phyloP scores from a whole-genome alignment of 2,113 vertebrate species.

The Melanerpes formicivorus region DNA sequence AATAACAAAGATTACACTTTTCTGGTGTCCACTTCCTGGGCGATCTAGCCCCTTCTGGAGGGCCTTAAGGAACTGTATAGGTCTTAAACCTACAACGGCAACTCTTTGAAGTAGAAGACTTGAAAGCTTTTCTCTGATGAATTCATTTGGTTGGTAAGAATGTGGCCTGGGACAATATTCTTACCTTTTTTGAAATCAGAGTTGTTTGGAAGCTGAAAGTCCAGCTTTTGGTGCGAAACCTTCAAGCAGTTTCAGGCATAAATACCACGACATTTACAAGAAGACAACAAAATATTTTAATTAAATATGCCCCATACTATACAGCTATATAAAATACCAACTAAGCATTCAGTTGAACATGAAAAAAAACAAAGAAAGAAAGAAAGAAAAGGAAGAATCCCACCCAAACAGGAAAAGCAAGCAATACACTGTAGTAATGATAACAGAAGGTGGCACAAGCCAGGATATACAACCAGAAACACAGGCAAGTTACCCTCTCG shows the following conservation, averaged over 20 bases:
- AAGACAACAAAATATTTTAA: constrained; percentile 69
- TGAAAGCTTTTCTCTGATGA: background rate
- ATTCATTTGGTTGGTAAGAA: background rate
- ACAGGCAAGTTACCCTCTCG: background rate
- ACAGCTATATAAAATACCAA: constrained; percentile 63
- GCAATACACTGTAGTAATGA: constrained; percentile 1
- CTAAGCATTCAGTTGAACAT: constrained; percentile 35
- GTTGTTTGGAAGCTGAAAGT: background rate
- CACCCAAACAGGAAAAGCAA: background rate
- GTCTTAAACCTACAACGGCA: too few relatives aligned
- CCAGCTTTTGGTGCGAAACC: background rate
- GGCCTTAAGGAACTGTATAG: too few relatives aligned
- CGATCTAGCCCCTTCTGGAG: too few relatives aligned
- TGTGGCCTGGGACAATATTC: background rate
- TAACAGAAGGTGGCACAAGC: constrained; percentile 7
- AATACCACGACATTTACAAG: constrained; percentile 32
- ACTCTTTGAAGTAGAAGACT: background rate
- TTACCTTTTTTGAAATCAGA: background rate
- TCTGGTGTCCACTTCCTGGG: too few relatives aligned
- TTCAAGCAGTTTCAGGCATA: background rate
- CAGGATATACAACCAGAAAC: background rate
- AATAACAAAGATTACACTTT: too few relatives aligned
- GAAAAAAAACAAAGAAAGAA: background rate
- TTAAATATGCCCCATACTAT: constrained; percentile 54
- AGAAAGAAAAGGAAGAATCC: background rate